These are phyloP conservation scores for Amphipyra tragopoginis DNA, from an alignment of 2,888 invertebrate species.

Conservation along the genomic window DNA sequence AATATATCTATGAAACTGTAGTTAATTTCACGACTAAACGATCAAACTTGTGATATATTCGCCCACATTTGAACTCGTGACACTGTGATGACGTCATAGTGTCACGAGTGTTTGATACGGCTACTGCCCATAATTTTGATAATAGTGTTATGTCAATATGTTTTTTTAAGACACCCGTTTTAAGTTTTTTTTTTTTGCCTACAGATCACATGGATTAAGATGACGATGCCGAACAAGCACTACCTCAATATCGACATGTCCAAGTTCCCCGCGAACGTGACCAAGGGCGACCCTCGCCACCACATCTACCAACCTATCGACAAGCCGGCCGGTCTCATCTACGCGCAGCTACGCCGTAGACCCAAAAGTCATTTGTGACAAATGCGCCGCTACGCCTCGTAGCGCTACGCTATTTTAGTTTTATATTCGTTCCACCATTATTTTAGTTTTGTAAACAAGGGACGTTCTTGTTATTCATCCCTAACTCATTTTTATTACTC, in stretches of 20 bases:
- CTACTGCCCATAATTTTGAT: no score
- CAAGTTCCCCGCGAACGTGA: slow-evolving; percentile 92
- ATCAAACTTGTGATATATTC: slow-evolving; percentile 16
- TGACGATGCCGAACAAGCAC: slow-evolving; percentile 95
- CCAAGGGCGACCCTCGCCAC: slow-evolving; percentile 90
- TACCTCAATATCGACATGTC: slow-evolving; percentile 94
- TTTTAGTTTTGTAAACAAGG: slow-evolving; percentile 32
- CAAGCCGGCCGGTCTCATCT: slow-evolving; percentile 94
- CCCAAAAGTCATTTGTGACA: slow-evolving; percentile 88
- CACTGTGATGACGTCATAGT: slow-evolving; percentile 20
- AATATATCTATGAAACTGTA: no score
- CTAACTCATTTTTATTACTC: slow-evolving; percentile 34
- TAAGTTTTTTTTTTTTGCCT: slow-evolving; percentile 51
- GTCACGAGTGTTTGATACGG: slow-evolving; percentile 5
- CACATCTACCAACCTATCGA: slow-evolving; percentile 94
- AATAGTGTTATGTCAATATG: no score
- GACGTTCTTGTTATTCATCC: slow-evolving; percentile 35
- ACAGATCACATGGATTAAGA: slow-evolving; percentile 92
- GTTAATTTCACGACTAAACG: slow-evolving; percentile 1
- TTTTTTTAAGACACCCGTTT: neutral
- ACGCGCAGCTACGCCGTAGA: slow-evolving; percentile 92
- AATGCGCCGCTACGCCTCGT: slow-evolving; percentile 78
- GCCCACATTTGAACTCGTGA: slow-evolving; percentile 22
- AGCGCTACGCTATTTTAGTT: slow-evolving; percentile 52
- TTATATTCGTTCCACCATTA: slow-evolving; percentile 39